These are phyloP conservation scores for Euplexia lucipara DNA, from an alignment of 2,888 invertebrate genomes.

Conservation along the genomic window DNA sequence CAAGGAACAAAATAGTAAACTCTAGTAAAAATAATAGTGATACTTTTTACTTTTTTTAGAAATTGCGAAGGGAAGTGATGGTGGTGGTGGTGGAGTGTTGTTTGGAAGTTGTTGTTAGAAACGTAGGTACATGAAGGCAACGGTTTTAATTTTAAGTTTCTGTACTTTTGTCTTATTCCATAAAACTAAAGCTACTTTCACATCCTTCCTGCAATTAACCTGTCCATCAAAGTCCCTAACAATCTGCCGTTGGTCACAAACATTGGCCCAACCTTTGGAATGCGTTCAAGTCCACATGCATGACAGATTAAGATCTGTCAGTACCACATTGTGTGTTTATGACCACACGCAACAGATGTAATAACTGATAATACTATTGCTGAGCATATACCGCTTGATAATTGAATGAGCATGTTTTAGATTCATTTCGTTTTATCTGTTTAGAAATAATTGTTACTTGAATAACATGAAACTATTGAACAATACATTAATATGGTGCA, in stretches of 20 bases:
- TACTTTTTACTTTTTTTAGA: too few species aligned
- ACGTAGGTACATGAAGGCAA: too few species aligned
- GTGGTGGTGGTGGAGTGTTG: too few species aligned
- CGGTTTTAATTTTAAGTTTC: too few species aligned
- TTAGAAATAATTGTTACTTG: constrained; percentile 49
- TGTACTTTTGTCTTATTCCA: neutral
- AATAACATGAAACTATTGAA: constrained; percentile 46
- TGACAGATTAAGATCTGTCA: constrained; percentile 60
- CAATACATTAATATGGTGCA: constrained; percentile 38
- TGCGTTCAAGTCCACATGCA: constrained; percentile 43
- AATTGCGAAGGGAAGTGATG: too few species aligned
- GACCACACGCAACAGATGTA: constrained; percentile 59
- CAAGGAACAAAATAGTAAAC: too few species aligned
- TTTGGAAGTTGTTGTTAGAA: too few species aligned
- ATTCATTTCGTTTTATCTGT: constrained; percentile 58
- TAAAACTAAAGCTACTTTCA: neutral
- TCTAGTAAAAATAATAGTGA: too few species aligned
- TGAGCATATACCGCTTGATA: constrained; percentile 51
- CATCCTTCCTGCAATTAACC: constrained; percentile 36
- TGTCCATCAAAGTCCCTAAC: constrained; percentile 9
- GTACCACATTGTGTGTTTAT: constrained; percentile 36
- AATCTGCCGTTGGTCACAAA: constrained; percentile 11
- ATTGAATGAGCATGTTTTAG: constrained; percentile 62
- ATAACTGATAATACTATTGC: constrained; percentile 59
- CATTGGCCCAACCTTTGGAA: constrained; percentile 38